These are phyloP conservation scores for Thamnaconus septentrionalis DNA, from an alignment of 2,113 vertebrate species.

Conservation along the genomic window DNA sequence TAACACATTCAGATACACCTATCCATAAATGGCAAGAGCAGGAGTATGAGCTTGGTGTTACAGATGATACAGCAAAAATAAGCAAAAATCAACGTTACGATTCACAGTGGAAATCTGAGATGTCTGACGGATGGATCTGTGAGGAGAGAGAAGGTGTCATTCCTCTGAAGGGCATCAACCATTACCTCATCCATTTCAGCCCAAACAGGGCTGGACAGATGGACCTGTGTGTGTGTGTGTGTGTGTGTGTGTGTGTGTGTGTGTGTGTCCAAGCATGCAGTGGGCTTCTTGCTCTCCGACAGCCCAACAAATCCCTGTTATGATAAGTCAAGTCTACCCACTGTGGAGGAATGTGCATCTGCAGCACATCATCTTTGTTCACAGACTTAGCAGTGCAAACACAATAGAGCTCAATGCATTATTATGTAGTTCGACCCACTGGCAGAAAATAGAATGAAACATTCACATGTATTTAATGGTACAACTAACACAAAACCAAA, in stretches of 20 bases:
- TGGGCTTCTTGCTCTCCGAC: constrained; percentile 27
- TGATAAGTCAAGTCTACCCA: constrained; percentile 53
- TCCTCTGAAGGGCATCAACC: constrained; percentile 31
- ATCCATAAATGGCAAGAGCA: not conserved
- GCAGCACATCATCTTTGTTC: constrained; percentile 37
- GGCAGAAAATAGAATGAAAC: too few relatives aligned
- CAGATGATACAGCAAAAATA: not conserved
- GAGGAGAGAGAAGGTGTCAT: constrained; percentile 14
- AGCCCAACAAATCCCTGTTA: constrained; percentile 59
- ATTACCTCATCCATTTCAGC: constrained; percentile 67
- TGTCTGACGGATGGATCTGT: constrained; percentile 11
- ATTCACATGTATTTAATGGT: too few relatives aligned
- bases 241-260: constrained; percentile 33
- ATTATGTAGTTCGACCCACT: too few relatives aligned
- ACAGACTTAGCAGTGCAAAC: not conserved
- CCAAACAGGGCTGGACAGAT: constrained; percentile 61
- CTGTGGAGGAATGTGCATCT: constrained; percentile 64
- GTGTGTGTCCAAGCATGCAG: constrained; percentile 17
- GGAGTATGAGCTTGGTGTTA: not conserved
- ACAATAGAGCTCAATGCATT: too few relatives aligned
- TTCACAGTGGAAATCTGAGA: not conserved
- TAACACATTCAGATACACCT: not conserved
- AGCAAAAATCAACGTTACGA: not conserved
- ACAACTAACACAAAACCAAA: too few relatives aligned
- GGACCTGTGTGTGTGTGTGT: constrained; percentile 42